Base-by-base conservation (phyloP, 2,797 vertebrate genomes). In the Urosaurus nigricauda region DNA sequence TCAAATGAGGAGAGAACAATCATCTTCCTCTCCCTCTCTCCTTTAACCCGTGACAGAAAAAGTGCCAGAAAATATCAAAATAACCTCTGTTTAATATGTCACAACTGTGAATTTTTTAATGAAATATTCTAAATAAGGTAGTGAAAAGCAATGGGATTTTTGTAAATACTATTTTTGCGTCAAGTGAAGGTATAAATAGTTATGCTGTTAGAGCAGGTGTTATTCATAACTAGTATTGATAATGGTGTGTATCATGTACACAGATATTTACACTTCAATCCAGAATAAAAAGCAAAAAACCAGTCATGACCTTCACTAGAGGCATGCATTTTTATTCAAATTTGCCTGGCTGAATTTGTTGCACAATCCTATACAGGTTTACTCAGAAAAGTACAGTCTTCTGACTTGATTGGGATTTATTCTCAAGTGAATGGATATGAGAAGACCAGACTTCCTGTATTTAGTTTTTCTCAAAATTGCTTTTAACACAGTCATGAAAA, bases 311-410 rank as follows among this genome's bases (percentile, higher is more conserved):
- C 7, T 16, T 19, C 70, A 56, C 35, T 21, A 58, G 53, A 71
- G 70, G 16, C 88, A 85, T 93, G 90, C 88, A n/a, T 73, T 87
- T 63, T 82, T 92, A 60, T 1, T 0, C 0, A 58, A 63, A 68
- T 83, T 79, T 91, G 77, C 84, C 84, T 87, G 37, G 71, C 0
- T 0, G 0, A 47, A 58, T 19, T 47, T 65, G 83, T 90, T 90
- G 32, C 3, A 2, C 11, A 71, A 35, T 16, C 13, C 14, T 74
- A 29, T 65, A 65, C 63, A 65, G 24, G 24, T 65, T 65, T 65
- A 65, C 21, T 65, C 60, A 63, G 60, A 63, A 19, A 26, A 16
- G 21, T 63, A 24, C 21, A 63, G 17, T 63, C 4, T 65, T 65
- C 9, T 65, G 63, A 2, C 26, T 65, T 29, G 24, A 29, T 65